Evolutionary conservation across 2,797 vertebrate species (phyloP).

Genomic region (Ciconia nigra): DNA sequence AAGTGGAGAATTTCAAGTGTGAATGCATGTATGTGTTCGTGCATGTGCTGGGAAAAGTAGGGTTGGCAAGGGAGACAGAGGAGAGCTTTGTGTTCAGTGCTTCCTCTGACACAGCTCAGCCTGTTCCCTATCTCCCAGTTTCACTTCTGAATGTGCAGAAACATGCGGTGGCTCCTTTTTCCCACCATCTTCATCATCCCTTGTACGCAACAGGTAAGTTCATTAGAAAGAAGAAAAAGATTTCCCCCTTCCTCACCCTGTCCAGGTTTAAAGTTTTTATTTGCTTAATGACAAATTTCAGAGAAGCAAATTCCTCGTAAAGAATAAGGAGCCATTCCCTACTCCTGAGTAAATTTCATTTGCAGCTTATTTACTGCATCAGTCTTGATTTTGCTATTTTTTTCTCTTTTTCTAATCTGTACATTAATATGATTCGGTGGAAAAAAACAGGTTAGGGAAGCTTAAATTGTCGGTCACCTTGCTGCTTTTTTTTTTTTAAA

Average conservation of each 20-base stretch:
- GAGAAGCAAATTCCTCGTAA: background rate
- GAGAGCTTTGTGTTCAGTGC: slow-evolving; percentile 84
- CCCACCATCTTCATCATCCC: slow-evolving; percentile 78
- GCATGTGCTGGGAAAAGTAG: slow-evolving; percentile 77
- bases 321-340: slow-evolving; percentile 24
- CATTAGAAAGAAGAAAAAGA: slow-evolving; percentile 13
- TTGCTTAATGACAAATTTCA: slow-evolving; percentile 12
- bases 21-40: slow-evolving; percentile 78
- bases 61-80: slow-evolving; percentile 87
- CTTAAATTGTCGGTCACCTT: background rate
- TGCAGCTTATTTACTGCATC: background rate
- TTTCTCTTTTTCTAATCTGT: background rate
- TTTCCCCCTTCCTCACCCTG: background rate
- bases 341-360: background rate
- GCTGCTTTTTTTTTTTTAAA: background rate
- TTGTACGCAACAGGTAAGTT: slow-evolving; percentile 85
- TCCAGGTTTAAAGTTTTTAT: background rate
- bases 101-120: slow-evolving; percentile 70
- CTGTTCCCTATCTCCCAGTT: slow-evolving; percentile 65
- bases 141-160: slow-evolving; percentile 61
- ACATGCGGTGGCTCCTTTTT: slow-evolving; percentile 83
- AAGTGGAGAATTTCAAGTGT: slow-evolving; percentile 81
- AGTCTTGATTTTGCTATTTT: background rate
- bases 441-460: background rate
- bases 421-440: background rate